Base-by-base conservation (phyloP, 2,888 invertebrate genomes). In the Athrips mouffetella region DNA sequence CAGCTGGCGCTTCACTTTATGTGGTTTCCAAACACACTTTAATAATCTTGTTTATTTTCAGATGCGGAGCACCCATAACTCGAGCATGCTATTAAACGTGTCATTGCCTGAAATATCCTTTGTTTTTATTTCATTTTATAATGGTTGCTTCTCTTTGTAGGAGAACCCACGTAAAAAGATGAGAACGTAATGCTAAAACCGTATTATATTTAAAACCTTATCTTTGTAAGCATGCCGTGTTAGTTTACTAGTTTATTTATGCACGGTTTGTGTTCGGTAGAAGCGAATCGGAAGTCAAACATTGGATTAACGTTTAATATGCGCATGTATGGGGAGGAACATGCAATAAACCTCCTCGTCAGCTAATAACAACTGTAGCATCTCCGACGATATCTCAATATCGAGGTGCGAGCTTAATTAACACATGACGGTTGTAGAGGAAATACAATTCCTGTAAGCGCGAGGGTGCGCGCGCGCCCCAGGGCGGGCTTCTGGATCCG, bases 341-440 rank as follows among this genome's bases (percentile, higher is more conserved):
- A 69, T 78, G 86, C 86, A 87, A 87, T 86, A 86, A 87, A 80
- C 72, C 73, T 76, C 69, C 72, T 73, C 75, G 76, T 73, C 75
- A 70, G 79, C 80, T 84, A 85, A 85, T 86, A 84, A 85, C 87
- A 84, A 85, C 85, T 83, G 76, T 66, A 67, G 76, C 80, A 80
- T 84, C 80, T 76, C 74, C 72, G 73, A 73, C 70, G 72, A 85
- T 87, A 85, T 87, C 87, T 86, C 86, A 86, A 86, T 87, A 87
- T 77, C 74, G 83, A 88, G 88, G 88, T 87, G 87, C 76, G 83
- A 85, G 72, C 80, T 88, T 88, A 88, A 88, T 88, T 88, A 88
- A 87, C 84, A 85, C 85, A 80, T 86, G 86, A 87, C 77, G 87
- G 76, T 77, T 81, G 87, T 84, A 76, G 81, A 81, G 77, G 83